These are phyloP conservation scores for Pangasianodon hypophthalmus DNA, from an alignment of 2,113 vertebrate species.

Conservation along the genomic window DNA sequence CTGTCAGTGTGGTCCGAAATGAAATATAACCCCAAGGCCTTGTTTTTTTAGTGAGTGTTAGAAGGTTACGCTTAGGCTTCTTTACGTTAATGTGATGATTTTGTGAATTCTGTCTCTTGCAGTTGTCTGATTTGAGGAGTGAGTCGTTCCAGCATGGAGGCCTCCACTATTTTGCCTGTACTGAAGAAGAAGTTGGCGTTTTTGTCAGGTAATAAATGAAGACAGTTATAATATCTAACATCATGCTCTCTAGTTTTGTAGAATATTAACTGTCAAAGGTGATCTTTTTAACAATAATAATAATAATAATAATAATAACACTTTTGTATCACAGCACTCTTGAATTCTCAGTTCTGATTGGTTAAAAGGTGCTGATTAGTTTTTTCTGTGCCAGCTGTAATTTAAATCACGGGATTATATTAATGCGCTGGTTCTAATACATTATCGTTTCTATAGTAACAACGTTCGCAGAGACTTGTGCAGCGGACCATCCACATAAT, in stretches of 20 bases:
- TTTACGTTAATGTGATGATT: not conserved
- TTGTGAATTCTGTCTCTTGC: not conserved
- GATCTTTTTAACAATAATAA: not conserved
- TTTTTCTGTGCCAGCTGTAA: not conserved
- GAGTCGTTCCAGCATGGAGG: conserved; percentile 80
- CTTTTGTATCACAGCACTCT: no score
- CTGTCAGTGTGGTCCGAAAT: not conserved
- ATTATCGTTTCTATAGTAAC: no score
- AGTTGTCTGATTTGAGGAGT: conserved; percentile 28
- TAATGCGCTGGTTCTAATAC: no score
- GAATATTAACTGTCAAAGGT: not conserved
- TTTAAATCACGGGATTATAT: not conserved
- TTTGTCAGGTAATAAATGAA: conserved; percentile 86
- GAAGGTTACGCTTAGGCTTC: not conserved
- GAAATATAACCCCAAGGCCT: not conserved
- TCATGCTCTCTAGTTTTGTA: not conserved
- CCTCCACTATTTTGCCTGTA: conserved; percentile 86
- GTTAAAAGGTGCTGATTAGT: no score
- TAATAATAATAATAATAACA: not conserved
- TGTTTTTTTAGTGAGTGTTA: not conserved
- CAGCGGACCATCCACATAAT: no score
- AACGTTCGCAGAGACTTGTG: no score
- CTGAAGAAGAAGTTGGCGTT: conserved; percentile 97
- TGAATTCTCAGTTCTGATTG: no score
- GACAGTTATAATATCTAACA: not conserved